Conservation (phyloP, 2,797 vertebrate species). For the Paguma larvata region DNA sequence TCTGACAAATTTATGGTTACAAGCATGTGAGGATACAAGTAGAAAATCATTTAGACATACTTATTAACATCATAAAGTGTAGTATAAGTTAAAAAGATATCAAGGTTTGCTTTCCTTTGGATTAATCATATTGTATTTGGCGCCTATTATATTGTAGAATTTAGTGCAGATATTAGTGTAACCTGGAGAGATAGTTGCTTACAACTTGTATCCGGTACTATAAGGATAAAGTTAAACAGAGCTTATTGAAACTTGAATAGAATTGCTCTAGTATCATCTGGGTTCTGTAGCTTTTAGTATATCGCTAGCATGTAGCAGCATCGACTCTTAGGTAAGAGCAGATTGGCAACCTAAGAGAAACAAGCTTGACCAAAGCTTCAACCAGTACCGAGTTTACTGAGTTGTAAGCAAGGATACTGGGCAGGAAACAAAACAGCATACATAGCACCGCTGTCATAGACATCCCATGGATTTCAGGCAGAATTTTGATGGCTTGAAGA, state of each 20-base stretch:
- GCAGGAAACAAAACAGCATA: neutral
- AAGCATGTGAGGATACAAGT: neutral
- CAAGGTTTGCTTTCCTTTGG: neutral
- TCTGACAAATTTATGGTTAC: neutral
- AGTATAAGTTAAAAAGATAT: neutral
- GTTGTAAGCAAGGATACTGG: neutral
- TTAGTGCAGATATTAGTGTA: neutral
- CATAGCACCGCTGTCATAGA: neutral
- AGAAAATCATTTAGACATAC: neutral
- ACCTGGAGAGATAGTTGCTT: neutral
- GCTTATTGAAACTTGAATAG: neutral
- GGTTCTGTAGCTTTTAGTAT: neutral
- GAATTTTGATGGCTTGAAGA: neutral
- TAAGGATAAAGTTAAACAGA: neutral
- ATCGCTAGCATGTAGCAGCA: neutral
- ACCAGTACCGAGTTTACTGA: neutral
- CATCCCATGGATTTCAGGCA: neutral
- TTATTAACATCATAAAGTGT: neutral
- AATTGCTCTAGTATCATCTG: neutral
- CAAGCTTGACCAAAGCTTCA: neutral
- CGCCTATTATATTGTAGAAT: neutral
- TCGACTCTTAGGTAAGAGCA: neutral
- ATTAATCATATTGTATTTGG: neutral
- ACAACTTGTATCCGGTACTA: neutral
- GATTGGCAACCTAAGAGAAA: neutral